A percentile compares a stretch with the other conserved stretches of the same genome.
Conservation (phyloP, 2,797 vertebrate genomes). For the Lepus townsendii region DNA sequence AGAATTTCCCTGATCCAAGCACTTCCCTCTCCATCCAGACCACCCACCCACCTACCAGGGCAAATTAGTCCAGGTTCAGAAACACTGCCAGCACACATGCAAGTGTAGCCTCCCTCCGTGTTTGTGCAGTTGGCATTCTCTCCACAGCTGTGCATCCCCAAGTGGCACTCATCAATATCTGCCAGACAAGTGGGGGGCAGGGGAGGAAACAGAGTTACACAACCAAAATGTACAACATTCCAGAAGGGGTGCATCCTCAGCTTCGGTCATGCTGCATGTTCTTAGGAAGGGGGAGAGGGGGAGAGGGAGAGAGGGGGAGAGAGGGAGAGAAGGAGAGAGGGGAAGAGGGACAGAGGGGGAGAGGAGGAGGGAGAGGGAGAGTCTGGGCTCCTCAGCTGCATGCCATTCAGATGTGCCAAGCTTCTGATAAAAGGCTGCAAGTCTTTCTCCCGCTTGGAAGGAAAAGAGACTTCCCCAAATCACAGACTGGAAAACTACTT, state of each 20-base stretch:
- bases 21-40: not conserved
- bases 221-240: not conserved
- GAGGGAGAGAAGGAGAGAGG: not conserved
- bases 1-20: conserved; percentile 9
- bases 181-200: conserved; percentile 21
- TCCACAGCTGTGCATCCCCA: conserved; percentile 88
- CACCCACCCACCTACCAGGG: conserved; percentile 83
- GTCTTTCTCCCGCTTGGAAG: not conserved
- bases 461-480: not conserved
- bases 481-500: not conserved
- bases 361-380: not conserved
- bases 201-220: not conserved
- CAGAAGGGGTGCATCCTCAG: not conserved
- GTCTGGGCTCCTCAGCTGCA: no score
- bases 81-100: conserved; percentile 84
- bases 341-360: not conserved
- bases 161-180: conserved; percentile 92
- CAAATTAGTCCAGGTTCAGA: conserved; percentile 85
- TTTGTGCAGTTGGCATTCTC: conserved; percentile 90
- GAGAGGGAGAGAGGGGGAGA: not conserved
- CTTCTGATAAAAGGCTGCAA: not conserved
- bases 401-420: not conserved
- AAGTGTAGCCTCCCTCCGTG: conserved; percentile 89
- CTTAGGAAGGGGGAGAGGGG: not conserved
- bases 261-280: not conserved